Evolutionary conservation across 2,113 vertebrate genomes (phyloP).

Genomic region (Sitta europaea): DNA sequence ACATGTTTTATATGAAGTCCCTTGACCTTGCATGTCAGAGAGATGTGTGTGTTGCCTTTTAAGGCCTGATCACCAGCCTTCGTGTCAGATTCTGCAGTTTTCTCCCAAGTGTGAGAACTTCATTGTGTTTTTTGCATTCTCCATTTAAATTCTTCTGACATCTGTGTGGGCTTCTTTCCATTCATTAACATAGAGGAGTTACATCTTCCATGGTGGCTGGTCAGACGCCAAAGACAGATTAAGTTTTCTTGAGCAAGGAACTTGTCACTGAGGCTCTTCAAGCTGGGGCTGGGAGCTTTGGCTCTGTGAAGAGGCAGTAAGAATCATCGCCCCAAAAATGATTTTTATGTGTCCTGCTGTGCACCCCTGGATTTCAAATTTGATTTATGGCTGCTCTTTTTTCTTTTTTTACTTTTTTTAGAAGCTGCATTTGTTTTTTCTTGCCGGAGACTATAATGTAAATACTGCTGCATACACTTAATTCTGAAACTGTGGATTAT

Average conservation of each 20-base stretch:
- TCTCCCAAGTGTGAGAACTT: constrained; percentile 32
- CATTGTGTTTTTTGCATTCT: constrained; percentile 27
- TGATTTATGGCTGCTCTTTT: not conserved
- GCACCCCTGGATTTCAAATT: not conserved
- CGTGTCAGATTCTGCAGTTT: not conserved
- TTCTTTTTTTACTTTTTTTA: not conserved
- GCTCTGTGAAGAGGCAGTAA: not conserved
- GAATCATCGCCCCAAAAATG: constrained; percentile 7
- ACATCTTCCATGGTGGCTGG: constrained; percentile 56
- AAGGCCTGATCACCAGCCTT: not conserved
- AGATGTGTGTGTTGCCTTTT: not conserved
- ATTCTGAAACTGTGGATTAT: constrained; percentile 5
- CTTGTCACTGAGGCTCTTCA: not conserved
- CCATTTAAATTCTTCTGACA: constrained; percentile 50
- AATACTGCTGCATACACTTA: not conserved
- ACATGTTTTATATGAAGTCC: not conserved
- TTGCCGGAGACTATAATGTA: not conserved
- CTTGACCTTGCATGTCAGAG: not conserved
- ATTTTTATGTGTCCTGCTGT: constrained; percentile 49
- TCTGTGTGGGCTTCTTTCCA: constrained; percentile 57
- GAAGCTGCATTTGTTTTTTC: not conserved
- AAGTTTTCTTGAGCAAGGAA: constrained; percentile 32
- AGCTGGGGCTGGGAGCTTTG: constrained; percentile 7
- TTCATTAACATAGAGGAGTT: constrained; percentile 41
- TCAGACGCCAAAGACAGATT: constrained; percentile 20